Percentiles rank a stretch among this genome's conserved stretches.
Conservation (phyloP, 1,140 invertebrate genomes). For the Neelides sp. region DNA sequence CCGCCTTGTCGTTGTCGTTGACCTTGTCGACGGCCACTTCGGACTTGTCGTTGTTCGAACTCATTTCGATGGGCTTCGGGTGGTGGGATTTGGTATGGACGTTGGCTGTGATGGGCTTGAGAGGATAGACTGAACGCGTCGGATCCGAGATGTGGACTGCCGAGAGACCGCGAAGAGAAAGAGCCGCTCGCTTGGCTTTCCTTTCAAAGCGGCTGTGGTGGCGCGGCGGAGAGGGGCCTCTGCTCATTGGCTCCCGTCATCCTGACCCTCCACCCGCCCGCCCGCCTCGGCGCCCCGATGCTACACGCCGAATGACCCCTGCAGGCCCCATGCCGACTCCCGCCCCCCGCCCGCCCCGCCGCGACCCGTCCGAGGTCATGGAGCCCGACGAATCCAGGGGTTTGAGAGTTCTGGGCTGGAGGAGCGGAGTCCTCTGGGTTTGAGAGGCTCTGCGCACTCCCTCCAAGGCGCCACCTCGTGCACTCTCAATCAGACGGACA, state of each 20-base stretch:
- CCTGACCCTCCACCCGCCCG: not conserved
- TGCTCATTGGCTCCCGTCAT: constrained; percentile 11
- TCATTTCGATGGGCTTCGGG: constrained; percentile 45
- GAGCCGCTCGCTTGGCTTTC: constrained; percentile 21
- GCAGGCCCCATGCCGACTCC: not conserved
- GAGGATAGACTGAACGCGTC: constrained; percentile 1
- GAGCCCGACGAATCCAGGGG: constrained; percentile 5
- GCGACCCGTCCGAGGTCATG: constrained; percentile 32
- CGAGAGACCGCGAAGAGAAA: constrained; percentile 3
- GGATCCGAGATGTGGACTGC: constrained; percentile 13
- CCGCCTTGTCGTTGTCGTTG: constrained; percentile 46
- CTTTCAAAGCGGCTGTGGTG: constrained; percentile 15
- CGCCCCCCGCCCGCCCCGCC: not conserved
- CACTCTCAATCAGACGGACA: no score
- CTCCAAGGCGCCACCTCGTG: no score
- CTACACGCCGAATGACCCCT: constrained; percentile 1
- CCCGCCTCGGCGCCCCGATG: not conserved
- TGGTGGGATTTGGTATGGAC: not conserved
- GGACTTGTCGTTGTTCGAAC: constrained; percentile 53
- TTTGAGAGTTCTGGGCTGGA: constrained; percentile 6
- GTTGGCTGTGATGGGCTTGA: not conserved
- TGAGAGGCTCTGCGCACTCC: not conserved
- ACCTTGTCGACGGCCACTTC: constrained; percentile 68
- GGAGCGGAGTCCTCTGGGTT: constrained; percentile 10
- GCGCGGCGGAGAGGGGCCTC: constrained; percentile 6